Percentiles rank a stretch among this genome's conserved stretches.
These are phyloP conservation scores for Coregonus clupeaformis DNA, from an alignment of 2,113 vertebrate species.

Conservation along the genomic window DNA sequence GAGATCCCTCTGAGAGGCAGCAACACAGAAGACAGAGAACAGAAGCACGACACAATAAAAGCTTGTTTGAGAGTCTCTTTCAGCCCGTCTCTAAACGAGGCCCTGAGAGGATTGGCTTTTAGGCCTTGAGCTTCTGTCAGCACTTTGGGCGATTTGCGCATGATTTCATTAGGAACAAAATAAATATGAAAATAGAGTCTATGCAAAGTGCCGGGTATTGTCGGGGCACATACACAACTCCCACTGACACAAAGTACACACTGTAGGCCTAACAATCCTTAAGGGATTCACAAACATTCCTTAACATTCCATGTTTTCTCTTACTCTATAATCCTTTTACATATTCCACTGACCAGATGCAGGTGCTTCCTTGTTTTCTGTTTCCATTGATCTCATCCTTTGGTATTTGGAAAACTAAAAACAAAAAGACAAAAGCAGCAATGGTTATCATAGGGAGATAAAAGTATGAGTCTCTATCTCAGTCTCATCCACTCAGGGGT, in stretches of 20 bases:
- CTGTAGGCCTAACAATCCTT: background rate
- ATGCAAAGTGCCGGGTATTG: constrained; percentile 40
- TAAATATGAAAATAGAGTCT: constrained; percentile 66
- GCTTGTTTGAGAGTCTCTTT: constrained; percentile 59
- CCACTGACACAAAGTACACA: background rate
- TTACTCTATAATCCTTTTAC: background rate
- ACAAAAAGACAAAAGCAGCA: background rate
- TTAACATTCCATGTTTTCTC: background rate
- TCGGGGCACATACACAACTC: constrained; percentile 30
- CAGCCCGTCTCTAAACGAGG: constrained; percentile 67
- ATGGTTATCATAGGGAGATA: background rate
- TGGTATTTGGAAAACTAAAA: background rate
- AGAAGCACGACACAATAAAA: constrained; percentile 61
- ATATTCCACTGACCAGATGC: background rate
- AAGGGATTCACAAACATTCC: background rate
- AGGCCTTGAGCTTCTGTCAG: constrained; percentile 73
- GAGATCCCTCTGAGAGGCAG: constrained; percentile 39
- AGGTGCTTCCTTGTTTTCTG: background rate
- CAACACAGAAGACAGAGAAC: constrained; percentile 7
- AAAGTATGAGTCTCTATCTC: background rate
- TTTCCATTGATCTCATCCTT: background rate
- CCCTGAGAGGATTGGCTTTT: constrained; percentile 75
- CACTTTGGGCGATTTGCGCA: constrained; percentile 75
- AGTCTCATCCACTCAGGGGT: background rate
- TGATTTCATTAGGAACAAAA: constrained; percentile 75